Percentiles rank a stretch among this genome's conserved stretches.
phyloP scores from a whole-genome alignment of 2,113 vertebrate genomes.

The Cyanoliseus patagonus region DNA sequence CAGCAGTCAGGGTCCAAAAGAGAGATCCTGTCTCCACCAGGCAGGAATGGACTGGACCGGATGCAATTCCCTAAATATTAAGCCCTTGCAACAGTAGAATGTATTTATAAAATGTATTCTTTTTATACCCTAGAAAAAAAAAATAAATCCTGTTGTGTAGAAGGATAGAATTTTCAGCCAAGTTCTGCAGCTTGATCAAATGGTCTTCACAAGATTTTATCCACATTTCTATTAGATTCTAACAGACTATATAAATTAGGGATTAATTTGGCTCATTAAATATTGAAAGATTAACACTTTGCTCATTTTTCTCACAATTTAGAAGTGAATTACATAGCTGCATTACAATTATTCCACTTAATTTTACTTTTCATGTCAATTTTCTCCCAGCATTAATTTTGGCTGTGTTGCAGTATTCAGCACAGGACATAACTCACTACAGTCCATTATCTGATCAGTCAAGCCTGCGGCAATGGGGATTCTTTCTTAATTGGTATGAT shows the following conservation, averaged over 20 bases:
- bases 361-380: slow-evolving; percentile 25
- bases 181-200: background rate
- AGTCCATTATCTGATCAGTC: slow-evolving; percentile 24
- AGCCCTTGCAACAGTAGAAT: background rate
- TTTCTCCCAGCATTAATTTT: slow-evolving; percentile 24
- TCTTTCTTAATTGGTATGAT: slow-evolving; percentile 57
- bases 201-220: background rate
- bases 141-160: background rate
- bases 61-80: background rate
- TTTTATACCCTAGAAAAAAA: background rate
- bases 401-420: background rate
- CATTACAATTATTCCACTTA: background rate
- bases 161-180: background rate
- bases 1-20: background rate
- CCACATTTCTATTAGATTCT: background rate
- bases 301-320: slow-evolving; percentile 9
- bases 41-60: background rate
- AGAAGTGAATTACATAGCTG: background rate
- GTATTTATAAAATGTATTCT: background rate
- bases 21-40: background rate
- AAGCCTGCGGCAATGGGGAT: background rate
- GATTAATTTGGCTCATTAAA: slow-evolving; percentile 16
- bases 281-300: slow-evolving; percentile 3
- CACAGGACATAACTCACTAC: background rate
- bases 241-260: background rate